phyloP scores from a whole-genome alignment of 2,888 invertebrate species.

The Machimus rusticus region DNA sequence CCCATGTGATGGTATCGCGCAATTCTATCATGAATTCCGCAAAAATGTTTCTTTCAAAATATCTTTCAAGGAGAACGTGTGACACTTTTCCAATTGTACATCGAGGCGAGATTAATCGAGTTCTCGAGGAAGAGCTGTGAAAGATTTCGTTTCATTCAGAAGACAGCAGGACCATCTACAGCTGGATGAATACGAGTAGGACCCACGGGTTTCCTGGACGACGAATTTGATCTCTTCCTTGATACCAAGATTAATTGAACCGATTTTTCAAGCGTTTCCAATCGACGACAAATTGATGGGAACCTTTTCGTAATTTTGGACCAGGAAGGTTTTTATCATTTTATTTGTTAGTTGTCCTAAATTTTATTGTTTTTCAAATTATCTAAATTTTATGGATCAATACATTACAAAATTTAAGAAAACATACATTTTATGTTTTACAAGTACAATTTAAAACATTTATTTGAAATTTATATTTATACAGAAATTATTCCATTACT shows the following conservation, averaged over 20 bases:
- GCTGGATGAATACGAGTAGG: neutral
- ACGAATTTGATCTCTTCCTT: neutral
- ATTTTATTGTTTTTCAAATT: neutral
- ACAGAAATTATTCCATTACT: too few species aligned
- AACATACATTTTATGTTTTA: too few species aligned
- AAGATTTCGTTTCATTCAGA: neutral
- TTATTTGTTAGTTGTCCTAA: neutral
- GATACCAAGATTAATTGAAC: constrained; percentile 10
- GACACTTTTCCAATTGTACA: constrained; percentile 15
- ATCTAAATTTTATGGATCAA: too few species aligned
- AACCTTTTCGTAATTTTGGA: neutral
- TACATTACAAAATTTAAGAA: too few species aligned
- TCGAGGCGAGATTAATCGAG: constrained; percentile 9
- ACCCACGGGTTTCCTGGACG: neutral
- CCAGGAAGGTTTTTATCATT: neutral
- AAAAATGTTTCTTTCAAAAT: neutral
- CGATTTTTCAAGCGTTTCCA: constrained; percentile 26
- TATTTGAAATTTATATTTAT: too few species aligned
- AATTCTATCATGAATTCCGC: neutral
- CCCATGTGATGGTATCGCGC: neutral
- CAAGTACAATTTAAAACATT: too few species aligned
- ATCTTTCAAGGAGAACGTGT: neutral
- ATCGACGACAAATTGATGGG: constrained; percentile 10
- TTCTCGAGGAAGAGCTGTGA: neutral
- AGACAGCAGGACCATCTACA: neutral